Evolutionary conservation across 2,797 vertebrate species (phyloP).

Genomic region (Heliangelus exortis): DNA sequence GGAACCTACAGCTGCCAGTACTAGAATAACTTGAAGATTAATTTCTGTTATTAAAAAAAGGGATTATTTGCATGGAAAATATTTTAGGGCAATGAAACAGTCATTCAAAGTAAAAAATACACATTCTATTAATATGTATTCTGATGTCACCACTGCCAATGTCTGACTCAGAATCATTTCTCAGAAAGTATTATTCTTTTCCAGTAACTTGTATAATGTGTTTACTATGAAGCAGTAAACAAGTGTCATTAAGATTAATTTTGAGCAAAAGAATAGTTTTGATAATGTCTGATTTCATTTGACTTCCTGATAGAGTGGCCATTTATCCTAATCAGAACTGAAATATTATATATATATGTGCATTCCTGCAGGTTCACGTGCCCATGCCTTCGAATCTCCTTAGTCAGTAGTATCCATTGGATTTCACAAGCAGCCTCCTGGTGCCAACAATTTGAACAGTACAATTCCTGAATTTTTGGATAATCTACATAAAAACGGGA

Average conservation of each 20-base stretch:
- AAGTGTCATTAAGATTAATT: constrained; percentile 23
- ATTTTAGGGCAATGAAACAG: constrained; percentile 55
- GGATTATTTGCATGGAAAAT: constrained; percentile 38
- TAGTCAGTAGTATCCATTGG: background rate
- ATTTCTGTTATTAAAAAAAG: constrained; percentile 34
- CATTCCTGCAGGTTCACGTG: background rate
- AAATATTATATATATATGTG: background rate
- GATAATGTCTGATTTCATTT: background rate
- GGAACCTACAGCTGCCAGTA: background rate
- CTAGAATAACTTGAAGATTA: constrained; percentile 46
- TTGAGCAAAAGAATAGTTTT: background rate
- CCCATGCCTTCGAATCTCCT: background rate
- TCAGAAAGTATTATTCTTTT: constrained; percentile 65
- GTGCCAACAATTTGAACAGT: background rate
- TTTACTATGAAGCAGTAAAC: constrained; percentile 52
- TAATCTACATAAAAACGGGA: background rate
- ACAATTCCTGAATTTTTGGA: background rate
- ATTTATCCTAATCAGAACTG: background rate
- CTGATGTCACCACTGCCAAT: constrained; percentile 53
- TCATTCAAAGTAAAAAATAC: constrained; percentile 66
- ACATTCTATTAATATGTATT: constrained; percentile 63
- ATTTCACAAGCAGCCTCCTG: background rate
- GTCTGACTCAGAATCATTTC: constrained; percentile 63
- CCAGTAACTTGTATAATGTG: constrained; percentile 44
- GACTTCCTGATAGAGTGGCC: background rate